phyloP scores from a whole-genome alignment of 2,797 vertebrate species.

The Esox masquinongy region DNA sequence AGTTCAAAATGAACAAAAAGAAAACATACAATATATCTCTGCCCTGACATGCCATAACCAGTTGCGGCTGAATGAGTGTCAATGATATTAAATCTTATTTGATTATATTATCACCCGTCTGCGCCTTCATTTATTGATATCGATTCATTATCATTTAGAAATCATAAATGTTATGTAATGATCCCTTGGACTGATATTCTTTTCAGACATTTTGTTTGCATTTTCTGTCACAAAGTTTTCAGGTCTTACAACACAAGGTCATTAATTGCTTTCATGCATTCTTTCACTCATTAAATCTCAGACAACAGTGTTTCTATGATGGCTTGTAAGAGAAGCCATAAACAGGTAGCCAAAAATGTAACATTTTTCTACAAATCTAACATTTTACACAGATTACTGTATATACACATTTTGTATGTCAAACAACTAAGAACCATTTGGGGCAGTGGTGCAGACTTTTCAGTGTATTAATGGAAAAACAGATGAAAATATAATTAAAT shows the following conservation, averaged over 20 bases:
- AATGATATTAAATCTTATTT: neutral
- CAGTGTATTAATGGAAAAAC: slow-evolving; percentile 63
- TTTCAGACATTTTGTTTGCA: slow-evolving; percentile 20
- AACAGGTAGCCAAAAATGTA: slow-evolving; percentile 15
- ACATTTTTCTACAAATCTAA: slow-evolving; percentile 30
- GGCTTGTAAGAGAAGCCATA: slow-evolving; percentile 21
- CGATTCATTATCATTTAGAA: neutral
- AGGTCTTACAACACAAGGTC: slow-evolving; percentile 22
- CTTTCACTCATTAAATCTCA: slow-evolving; percentile 26
- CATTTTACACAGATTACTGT: slow-evolving; percentile 42
- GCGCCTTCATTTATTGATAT: neutral
- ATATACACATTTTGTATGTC: slow-evolving; percentile 48
- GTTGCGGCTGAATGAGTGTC: neutral
- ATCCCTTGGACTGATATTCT: slow-evolving; percentile 12
- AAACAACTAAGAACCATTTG: slow-evolving; percentile 24
- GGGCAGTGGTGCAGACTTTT: slow-evolving; percentile 58
- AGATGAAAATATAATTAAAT: slow-evolving; percentile 33
- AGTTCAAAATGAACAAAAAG: neutral
- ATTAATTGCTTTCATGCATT: slow-evolving; percentile 7
- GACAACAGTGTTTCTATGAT: slow-evolving; percentile 37
- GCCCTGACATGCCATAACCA: too few relatives aligned
- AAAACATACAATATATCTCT: neutral
- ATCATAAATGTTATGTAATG: neutral
- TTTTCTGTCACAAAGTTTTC: slow-evolving; percentile 40
- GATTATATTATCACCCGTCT: neutral